Conservation (phyloP, 2,797 vertebrate species). For the Vespertilio murinus region DNA sequence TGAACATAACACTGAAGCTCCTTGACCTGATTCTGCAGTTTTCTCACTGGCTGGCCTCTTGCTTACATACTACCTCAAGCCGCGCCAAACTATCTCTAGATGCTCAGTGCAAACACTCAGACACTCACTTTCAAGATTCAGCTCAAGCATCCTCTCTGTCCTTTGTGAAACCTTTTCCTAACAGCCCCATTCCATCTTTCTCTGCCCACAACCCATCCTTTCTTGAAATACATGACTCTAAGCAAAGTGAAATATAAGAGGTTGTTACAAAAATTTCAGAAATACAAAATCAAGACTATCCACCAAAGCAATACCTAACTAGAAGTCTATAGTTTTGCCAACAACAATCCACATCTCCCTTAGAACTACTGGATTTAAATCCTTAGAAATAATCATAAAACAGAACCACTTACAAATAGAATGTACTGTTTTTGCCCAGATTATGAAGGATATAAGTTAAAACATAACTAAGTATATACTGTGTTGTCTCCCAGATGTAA, state of each 20-base stretch:
- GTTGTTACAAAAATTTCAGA: background rate
- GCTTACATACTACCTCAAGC: background rate
- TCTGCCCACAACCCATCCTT: background rate
- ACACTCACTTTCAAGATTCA: background rate
- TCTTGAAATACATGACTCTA: constrained; percentile 22
- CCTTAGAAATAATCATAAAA: constrained; percentile 33
- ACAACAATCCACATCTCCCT: background rate
- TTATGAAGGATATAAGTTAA: constrained; percentile 40
- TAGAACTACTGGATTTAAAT: background rate
- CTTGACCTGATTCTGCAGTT: background rate
- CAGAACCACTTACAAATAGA: constrained; percentile 17
- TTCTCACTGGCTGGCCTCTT: background rate
- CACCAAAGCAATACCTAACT: background rate
- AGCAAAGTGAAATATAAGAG: constrained; percentile 43
- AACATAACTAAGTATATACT: background rate
- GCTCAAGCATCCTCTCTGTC: background rate
- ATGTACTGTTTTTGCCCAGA: background rate
- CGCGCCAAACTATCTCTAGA: background rate
- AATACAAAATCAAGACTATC: constrained; percentile 11
- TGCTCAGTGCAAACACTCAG: background rate
- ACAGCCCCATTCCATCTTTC: background rate
- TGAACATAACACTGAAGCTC: background rate
- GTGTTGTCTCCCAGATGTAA: background rate
- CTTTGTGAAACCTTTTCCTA: background rate
- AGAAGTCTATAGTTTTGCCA: background rate